phyloP scores from a whole-genome alignment of 2,888 invertebrate species.

The Cinara cedri region DNA sequence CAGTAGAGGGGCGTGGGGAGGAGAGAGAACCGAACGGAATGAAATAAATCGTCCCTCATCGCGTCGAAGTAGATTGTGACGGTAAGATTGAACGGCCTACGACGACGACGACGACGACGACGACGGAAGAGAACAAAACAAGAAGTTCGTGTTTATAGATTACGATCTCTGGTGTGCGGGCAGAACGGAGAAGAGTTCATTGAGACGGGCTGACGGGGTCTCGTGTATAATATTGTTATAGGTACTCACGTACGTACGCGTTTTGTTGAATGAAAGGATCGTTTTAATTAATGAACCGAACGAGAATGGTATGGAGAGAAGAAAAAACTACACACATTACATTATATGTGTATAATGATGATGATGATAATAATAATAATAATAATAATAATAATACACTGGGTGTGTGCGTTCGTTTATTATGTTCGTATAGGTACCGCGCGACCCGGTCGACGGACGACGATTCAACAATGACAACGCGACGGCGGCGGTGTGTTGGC shows the following conservation, averaged over 20 bases:
- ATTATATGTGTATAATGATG: no score
- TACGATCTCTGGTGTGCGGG: constrained; percentile 14
- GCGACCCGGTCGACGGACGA: no score
- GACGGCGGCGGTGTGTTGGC: constrained; percentile 6
- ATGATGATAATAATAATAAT: no score
- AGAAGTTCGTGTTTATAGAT: constrained; percentile 49
- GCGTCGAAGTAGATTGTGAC: constrained; percentile 8
- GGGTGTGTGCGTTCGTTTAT: background rate
- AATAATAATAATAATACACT: background rate
- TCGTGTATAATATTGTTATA: background rate
- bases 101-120: constrained; percentile 7
- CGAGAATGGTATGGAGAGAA: background rate
- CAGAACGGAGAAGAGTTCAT: constrained; percentile 34
- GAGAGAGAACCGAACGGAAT: background rate
- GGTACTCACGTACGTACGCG: no score
- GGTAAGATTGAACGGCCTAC: constrained; percentile 15
- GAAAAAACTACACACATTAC: background rate
- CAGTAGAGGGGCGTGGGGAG: background rate
- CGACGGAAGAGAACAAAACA: background rate
- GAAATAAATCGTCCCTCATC: background rate
- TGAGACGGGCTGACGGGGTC: constrained; percentile 29
- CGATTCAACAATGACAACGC: no score
- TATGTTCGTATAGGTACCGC: no score
- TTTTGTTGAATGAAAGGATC: constrained; percentile 41
- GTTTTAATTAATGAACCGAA: constrained; percentile 50